Percentiles rank a stretch among this genome's conserved stretches.
Conservation (phyloP, 2,888 invertebrate species). For the Cosmia pyralina region DNA sequence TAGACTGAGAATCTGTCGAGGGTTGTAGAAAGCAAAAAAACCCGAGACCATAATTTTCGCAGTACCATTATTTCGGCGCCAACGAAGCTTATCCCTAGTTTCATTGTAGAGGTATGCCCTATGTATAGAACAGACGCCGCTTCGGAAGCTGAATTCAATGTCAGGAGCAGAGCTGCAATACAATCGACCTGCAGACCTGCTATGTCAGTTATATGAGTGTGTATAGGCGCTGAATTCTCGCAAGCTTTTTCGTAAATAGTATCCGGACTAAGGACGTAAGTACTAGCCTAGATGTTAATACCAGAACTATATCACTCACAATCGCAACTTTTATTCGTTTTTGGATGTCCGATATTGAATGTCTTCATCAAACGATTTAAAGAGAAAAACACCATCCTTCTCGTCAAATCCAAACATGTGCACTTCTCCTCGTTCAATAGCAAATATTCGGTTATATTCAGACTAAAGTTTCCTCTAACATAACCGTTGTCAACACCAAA, state of each 20-base stretch:
- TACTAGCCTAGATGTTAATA: too few relatives aligned
- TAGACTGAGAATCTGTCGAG: conserved; percentile 17
- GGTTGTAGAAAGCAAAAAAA: conserved; percentile 34
- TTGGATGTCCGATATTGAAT: background rate
- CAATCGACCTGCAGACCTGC: conserved; percentile 37
- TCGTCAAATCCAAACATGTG: background rate
- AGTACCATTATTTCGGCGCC: conserved; percentile 8
- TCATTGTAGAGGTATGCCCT: conserved; percentile 41
- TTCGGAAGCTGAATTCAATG: conserved; percentile 55
- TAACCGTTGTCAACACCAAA: conserved; percentile 43
- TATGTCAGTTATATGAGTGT: conserved; percentile 22
- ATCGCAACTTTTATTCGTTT: background rate
- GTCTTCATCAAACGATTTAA: background rate
- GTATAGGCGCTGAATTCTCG: conserved; percentile 9
- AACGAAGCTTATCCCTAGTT: conserved; percentile 36
- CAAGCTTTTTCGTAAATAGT: conserved; percentile 17
- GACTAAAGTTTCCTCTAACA: conserved; percentile 20
- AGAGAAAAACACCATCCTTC: background rate
- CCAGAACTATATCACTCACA: too few relatives aligned
- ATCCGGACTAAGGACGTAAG: background rate
- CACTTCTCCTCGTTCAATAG: conserved; percentile 15
- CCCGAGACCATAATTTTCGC: background rate
- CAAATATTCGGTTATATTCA: conserved; percentile 26
- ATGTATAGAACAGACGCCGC: conserved; percentile 35
- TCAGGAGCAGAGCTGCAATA: conserved; percentile 43